phyloP scores from a whole-genome alignment of 53 echinoderm and acorn worm genomes.

The Astropecten irregularis region DNA sequence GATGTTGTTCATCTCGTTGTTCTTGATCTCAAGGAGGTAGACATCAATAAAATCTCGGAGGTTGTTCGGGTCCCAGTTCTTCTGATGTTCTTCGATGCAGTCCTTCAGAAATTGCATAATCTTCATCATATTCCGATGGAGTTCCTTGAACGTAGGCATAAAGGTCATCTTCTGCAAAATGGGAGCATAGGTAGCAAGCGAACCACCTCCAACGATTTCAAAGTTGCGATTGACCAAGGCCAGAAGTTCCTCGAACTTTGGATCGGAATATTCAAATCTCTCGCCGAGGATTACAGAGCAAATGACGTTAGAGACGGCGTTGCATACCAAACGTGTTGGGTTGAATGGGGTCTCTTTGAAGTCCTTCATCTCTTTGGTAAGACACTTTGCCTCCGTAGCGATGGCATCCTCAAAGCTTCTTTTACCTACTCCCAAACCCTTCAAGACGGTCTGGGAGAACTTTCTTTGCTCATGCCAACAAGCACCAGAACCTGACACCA shows the following conservation, averaged over 20 bases:
- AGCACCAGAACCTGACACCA: background rate
- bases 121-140: background rate
- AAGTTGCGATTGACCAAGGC: background rate
- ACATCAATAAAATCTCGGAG: slow-evolving; percentile 46
- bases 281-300: slow-evolving; percentile 19
- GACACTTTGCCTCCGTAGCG: slow-evolving; percentile 2
- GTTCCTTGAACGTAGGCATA: background rate
- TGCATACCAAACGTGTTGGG: background rate
- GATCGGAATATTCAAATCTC: slow-evolving; percentile 22
- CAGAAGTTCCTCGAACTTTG: slow-evolving; percentile 5
- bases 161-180: slow-evolving; percentile 7
- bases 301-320: slow-evolving; percentile 48
- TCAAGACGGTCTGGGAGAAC: slow-evolving; percentile 17
- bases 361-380: background rate
- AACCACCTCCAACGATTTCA: slow-evolving; percentile 1
- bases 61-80: slow-evolving; percentile 26
- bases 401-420: slow-evolving; percentile 23
- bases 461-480: slow-evolving; percentile 26
- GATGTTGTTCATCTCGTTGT: slow-evolving; percentile 8
- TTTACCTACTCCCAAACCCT: slow-evolving; percentile 11
- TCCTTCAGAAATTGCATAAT: background rate
- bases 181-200: background rate
- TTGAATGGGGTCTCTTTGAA: background rate
- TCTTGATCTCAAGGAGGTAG: slow-evolving; percentile 11
- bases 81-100: slow-evolving; percentile 7